These are phyloP conservation scores for Anguilla anguilla DNA, from an alignment of 2,797 vertebrate genomes.

Conservation along the genomic window DNA sequence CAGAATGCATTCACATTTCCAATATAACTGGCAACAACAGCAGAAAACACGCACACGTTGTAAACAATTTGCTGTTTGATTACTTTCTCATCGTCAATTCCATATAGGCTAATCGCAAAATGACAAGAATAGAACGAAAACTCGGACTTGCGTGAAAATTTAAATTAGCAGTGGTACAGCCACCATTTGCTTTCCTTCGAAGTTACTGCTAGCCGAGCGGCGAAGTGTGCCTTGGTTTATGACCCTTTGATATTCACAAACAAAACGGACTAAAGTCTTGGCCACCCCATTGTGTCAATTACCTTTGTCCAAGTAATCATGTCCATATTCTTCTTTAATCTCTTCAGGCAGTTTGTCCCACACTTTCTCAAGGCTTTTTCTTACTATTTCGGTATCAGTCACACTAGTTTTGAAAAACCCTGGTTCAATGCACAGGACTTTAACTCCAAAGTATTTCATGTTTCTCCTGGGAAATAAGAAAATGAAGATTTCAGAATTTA, in stretches of 20 bases:
- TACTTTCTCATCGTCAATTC: too few relatives aligned
- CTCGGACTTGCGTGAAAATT: too few relatives aligned
- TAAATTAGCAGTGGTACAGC: too few relatives aligned
- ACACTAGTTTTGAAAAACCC: conserved; percentile 75
- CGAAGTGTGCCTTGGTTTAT: neutral
- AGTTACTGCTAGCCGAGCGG: too few relatives aligned
- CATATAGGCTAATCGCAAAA: too few relatives aligned
- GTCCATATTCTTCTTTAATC: conserved; percentile 68
- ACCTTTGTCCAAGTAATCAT: conserved; percentile 57
- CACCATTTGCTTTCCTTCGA: too few relatives aligned
- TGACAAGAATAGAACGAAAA: too few relatives aligned
- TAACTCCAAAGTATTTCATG: conserved; percentile 67
- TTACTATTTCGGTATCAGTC: conserved; percentile 50
- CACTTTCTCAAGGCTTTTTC: conserved; percentile 36
- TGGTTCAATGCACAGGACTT: conserved; percentile 76
- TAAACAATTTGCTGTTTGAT: too few relatives aligned
- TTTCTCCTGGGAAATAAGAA: conserved; percentile 56
- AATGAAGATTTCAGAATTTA: neutral
- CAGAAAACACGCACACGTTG: too few relatives aligned
- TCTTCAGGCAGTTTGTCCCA: conserved; percentile 72
- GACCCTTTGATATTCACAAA: neutral
- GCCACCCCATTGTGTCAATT: conserved; percentile 16
- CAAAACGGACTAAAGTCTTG: neutral
- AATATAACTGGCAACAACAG: too few relatives aligned
- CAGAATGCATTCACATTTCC: too few relatives aligned